A percentile compares a stretch with the other conserved stretches of the same genome.
These are phyloP conservation scores for Toxotes chatareus DNA, from an alignment of 2,113 vertebrate species.

Conservation along the genomic window DNA sequence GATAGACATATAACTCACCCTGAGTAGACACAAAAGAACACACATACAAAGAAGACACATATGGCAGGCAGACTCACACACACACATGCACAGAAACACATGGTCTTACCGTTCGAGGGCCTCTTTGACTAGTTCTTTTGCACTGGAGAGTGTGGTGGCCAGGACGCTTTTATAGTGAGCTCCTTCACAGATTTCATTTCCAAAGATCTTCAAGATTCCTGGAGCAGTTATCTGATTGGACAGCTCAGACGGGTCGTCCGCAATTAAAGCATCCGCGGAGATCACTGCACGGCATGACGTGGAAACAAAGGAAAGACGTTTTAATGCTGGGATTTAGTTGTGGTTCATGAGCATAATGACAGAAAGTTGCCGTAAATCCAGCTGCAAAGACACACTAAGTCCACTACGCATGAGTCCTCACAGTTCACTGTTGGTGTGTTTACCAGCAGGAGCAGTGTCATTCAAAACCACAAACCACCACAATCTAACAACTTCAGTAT, in stretches of 20 bases:
- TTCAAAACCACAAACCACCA: not conserved
- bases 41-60: constrained; percentile 38
- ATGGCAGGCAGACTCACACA: constrained; percentile 40
- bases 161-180: constrained; percentile 87
- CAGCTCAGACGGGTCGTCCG: constrained; percentile 84
- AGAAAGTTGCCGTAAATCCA: not conserved
- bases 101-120: constrained; percentile 85
- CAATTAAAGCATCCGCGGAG: constrained; percentile 32
- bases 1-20: constrained; percentile 24
- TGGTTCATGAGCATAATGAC: not conserved
- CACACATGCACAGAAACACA: constrained; percentile 21
- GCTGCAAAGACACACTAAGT: not conserved
- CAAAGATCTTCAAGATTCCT: constrained; percentile 88
- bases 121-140: constrained; percentile 87
- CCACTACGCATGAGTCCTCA: not conserved
- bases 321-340: not conserved
- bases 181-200: constrained; percentile 84
- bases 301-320: not conserved
- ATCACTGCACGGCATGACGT: constrained; percentile 46
- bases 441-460: not conserved
- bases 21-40: constrained; percentile 9
- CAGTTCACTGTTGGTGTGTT: not conserved
- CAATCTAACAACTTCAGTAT: not conserved
- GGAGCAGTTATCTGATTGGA: constrained; percentile 87
- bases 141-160: constrained; percentile 85